Conservation (phyloP, 1,140 invertebrate species). For the Orchestia grillus region DNA sequence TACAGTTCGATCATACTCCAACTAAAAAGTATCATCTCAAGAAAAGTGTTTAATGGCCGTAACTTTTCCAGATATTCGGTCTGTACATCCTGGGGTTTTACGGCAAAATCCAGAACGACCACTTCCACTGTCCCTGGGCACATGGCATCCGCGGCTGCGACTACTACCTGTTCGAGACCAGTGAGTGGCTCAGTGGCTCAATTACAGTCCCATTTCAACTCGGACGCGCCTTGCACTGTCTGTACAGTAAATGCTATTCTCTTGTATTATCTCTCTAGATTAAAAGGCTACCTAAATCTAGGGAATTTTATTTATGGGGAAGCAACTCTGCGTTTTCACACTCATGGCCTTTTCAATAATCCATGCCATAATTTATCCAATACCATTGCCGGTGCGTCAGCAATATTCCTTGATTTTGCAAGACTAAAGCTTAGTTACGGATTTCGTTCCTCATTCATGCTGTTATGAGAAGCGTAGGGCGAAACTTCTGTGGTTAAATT, state of each 20-base stretch:
- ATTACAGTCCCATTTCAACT: neutral
- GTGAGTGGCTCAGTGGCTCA: neutral
- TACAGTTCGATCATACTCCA: neutral
- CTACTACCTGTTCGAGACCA: neutral
- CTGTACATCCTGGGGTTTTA: constrained; percentile 13
- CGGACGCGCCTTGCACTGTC: neutral
- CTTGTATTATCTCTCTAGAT: neutral
- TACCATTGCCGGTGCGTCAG: too few species aligned
- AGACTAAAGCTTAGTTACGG: neutral
- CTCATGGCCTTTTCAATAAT: too few species aligned
- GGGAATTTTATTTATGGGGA: neutral
- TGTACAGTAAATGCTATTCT: neutral
- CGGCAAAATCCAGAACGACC: neutral
- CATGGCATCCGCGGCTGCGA: constrained; percentile 22
- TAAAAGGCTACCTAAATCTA: neutral
- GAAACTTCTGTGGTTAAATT: neutral
- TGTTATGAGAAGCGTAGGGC: neutral
- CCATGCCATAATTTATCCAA: too few species aligned
- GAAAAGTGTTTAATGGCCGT: neutral
- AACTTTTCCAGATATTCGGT: constrained; percentile 43
- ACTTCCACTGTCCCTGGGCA: constrained; percentile 34
- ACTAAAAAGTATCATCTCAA: neutral
- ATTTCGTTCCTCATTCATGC: neutral
- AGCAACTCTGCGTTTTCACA: neutral
- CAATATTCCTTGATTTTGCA: neutral